Base-by-base conservation (phyloP, 2,797 vertebrate genomes). In the Arctocebus calabarensis region DNA sequence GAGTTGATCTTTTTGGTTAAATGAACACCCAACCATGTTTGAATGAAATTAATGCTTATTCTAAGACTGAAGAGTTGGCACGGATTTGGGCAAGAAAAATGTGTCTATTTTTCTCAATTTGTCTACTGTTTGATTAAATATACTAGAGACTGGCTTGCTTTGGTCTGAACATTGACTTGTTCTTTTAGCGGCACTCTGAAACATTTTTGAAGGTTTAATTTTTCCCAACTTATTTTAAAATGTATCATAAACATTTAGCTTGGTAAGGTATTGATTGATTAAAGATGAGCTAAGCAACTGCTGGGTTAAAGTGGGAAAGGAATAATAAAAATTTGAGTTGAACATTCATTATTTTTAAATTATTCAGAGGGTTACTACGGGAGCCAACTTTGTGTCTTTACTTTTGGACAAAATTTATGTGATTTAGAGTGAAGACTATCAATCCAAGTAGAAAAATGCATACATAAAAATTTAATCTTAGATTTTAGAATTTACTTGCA, bases 101-200 rank as follows among this genome's bases (percentile, higher is more conserved):
- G 14, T 92, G 87, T 92, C 86, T 83, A 48, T 94, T 87, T 91
- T 52, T 96, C 61, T 91, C 70, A 84, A 9, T 84, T 37, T 94
- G 68, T 93, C 92, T 95, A 52, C 71, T 78, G 66, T 91, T 91
- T 84, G 77, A 88, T 88, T 20, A 78, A 92, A 94, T 84, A 78
- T 20, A 52, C 66, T 62, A 64, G 84, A 78, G 73, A 77, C 16
- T 64, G 90, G 43, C 25, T 77, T 71, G 27, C 75, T 84, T 77
- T 59, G 48, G 73, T 90, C 34, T 77, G 77, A 84, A 83, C 91
- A 34, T 40, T 83, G 43, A 78, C 77, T 95, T 81, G 61, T 23
- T 84, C 85, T 94, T 78, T 88, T n/a, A 37, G 59, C 64, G 93
- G 64, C 20, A 57, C 37, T 77, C 37, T 75, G 43, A 96, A 68